Conservation (phyloP, 2,113 vertebrate genomes). For the Prunella fulvescens region DNA sequence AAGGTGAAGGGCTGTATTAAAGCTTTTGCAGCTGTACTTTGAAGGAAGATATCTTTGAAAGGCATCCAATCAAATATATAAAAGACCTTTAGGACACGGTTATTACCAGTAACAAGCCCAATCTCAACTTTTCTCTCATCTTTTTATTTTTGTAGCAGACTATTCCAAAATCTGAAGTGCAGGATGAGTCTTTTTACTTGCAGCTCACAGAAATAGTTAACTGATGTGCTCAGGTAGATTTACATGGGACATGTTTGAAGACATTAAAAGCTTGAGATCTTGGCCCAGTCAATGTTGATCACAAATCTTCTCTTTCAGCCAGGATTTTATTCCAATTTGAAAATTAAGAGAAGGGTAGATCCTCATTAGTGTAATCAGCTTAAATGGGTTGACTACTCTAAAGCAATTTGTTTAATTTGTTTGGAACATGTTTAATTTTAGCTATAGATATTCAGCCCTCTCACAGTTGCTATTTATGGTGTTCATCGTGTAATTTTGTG, state of each 20-base stretch:
- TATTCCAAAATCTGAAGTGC: not conserved
- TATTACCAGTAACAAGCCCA: not conserved
- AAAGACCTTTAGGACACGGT: not conserved
- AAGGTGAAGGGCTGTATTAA: not conserved
- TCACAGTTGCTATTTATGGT: constrained; percentile 22
- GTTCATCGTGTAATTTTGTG: not conserved
- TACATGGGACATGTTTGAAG: not conserved
- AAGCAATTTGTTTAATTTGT: constrained; percentile 60
- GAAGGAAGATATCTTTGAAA: not conserved
- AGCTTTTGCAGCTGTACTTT: not conserved
- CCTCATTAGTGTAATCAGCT: constrained; percentile 59
- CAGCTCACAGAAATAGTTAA: not conserved
- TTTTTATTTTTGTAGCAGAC: not conserved
- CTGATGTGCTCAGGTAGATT: fast-evolving
- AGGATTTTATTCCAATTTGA: not conserved
- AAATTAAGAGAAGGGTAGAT: constrained; percentile 38
- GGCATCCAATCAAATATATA: not conserved
- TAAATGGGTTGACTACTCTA: constrained; percentile 50
- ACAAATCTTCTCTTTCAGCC: not conserved
- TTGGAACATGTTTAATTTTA: constrained; percentile 52
- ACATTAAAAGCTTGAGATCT: not conserved
- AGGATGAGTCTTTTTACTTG: not conserved
- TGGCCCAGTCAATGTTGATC: not conserved
- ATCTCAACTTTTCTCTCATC: not conserved
- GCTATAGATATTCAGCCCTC: not conserved